phyloP scores from a whole-genome alignment of 1,140 invertebrate genomes.

The Cydia splendana region DNA sequence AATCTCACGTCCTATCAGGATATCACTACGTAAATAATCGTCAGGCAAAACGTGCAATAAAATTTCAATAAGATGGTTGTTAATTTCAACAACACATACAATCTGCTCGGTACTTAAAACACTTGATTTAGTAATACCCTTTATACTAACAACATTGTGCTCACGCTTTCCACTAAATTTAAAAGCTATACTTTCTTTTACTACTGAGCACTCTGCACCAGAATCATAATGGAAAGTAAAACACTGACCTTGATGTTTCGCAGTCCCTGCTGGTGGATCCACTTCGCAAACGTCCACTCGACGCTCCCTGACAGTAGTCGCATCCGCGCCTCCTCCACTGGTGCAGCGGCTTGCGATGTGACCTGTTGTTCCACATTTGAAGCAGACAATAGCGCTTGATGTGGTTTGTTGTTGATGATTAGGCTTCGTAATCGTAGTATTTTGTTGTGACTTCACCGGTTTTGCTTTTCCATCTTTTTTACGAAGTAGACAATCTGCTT shows the following conservation, averaged over 20 bases:
- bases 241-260: neutral
- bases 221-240: conserved; percentile 31
- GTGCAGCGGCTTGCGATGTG: conserved; percentile 40
- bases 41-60: conserved; percentile 51
- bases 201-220: conserved; percentile 40
- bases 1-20: conserved; percentile 50
- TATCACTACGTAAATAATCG: conserved; percentile 39
- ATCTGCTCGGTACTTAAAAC: conserved; percentile 41
- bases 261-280: neutral
- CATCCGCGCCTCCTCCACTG: neutral
- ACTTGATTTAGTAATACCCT: conserved; percentile 37
- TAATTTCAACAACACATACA: conserved; percentile 42
- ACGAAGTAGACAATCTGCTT: conserved; percentile 29
- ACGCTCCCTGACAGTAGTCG: neutral
- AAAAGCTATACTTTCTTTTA: conserved; percentile 37
- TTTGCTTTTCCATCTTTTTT: neutral
- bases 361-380: conserved; percentile 33
- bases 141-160: conserved; percentile 38
- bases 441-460: neutral
- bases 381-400: conserved; percentile 26
- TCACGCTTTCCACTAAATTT: conserved; percentile 40
- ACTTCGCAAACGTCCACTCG: conserved; percentile 34
- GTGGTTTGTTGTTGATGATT: neutral
- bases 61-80: conserved; percentile 39
- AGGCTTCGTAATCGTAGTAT: neutral